phyloP scores from a whole-genome alignment of 37 sponge, comb jelly and placozoan genomes.

The Eunapius fragilis region DNA sequence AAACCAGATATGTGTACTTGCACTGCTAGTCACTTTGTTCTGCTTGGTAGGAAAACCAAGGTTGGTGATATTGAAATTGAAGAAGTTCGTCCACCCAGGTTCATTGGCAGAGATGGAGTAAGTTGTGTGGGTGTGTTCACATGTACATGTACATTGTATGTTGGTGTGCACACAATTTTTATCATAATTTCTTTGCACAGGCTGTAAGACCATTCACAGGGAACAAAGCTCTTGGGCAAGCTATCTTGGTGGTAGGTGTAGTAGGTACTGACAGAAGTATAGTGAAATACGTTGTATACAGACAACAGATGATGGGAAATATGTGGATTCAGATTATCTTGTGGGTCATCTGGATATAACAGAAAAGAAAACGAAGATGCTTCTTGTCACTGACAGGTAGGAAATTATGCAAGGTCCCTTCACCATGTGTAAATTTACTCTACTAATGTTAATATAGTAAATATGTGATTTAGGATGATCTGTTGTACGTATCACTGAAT shows the following conservation, averaged over 20 bases:
- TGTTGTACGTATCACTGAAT: too few relatives aligned
- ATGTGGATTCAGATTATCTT: conserved; percentile 43
- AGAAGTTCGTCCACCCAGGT: conserved; percentile 67
- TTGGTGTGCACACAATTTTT: not conserved
- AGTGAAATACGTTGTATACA: not conserved
- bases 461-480: too few relatives aligned
- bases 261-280: not conserved
- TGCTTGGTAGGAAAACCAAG: conserved; percentile 56
- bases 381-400: conserved; percentile 60
- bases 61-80: conserved; percentile 60
- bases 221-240: conserved; percentile 56
- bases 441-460: too few relatives aligned
- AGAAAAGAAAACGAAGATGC: conserved; percentile 22
- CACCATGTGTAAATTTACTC: too few relatives aligned
- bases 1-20: too few relatives aligned
- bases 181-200: conserved; percentile 18
- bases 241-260: conserved; percentile 66
- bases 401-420: too few relatives aligned
- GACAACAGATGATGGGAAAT: conserved; percentile 60
- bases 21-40: too few relatives aligned
- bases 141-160: conserved; percentile 8
- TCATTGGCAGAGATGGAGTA: conserved; percentile 69
- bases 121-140: not conserved
- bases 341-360: conserved; percentile 46
- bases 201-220: conserved; percentile 62